Conservation (phyloP, 2,797 vertebrate species). For the Poliocrania exsul region DNA sequence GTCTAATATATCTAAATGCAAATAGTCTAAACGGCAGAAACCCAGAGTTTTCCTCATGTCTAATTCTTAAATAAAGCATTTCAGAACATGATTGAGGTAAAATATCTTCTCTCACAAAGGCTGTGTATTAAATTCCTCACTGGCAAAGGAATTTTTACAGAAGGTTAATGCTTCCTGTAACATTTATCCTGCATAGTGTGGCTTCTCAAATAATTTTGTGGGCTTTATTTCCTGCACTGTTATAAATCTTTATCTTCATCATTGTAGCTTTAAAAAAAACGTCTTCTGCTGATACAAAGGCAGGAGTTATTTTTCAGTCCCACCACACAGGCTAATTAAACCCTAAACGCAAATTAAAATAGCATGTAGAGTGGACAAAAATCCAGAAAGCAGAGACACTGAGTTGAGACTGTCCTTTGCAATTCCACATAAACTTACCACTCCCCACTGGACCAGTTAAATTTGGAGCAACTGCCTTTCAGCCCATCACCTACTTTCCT, state of each 20-base stretch:
- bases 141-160: conserved; percentile 71
- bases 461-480: neutral
- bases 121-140: conserved; percentile 72
- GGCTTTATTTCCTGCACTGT: conserved; percentile 67
- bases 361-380: neutral
- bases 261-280: conserved; percentile 58
- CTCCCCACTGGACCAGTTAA: neutral
- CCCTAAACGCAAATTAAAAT: conserved; percentile 26
- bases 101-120: conserved; percentile 59
- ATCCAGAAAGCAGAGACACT: neutral
- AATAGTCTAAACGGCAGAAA: neutral
- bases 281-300: conserved; percentile 49
- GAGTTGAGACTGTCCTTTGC: neutral
- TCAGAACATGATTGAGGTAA: conserved; percentile 55
- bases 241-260: conserved; percentile 65
- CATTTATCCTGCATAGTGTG: conserved; percentile 70
- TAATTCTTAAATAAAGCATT: conserved; percentile 64
- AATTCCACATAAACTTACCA: neutral
- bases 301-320: conserved; percentile 41
- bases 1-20: neutral
- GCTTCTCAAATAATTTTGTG: conserved; percentile 70
- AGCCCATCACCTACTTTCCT: neutral
- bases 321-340: conserved; percentile 60
- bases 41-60: neutral
- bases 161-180: conserved; percentile 75